Base-by-base conservation (phyloP, 2,797 vertebrate genomes). In the Eidolon dupreanum region DNA sequence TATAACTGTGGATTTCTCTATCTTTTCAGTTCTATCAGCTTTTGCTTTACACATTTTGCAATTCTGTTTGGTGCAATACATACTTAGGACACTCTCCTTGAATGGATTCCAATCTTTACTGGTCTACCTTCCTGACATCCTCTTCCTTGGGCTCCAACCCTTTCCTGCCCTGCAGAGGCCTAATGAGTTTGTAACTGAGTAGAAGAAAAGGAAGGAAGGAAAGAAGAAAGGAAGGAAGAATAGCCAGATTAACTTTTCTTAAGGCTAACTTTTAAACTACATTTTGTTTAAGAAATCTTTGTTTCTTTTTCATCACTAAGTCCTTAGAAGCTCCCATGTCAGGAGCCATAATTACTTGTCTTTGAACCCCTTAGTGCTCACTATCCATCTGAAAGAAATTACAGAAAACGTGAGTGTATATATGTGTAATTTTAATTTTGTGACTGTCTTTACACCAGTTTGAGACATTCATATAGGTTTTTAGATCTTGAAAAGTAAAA, bases 401-500 rank as follows among this genome's bases (percentile, higher is more conserved):
- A 61, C 36, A 90, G 57, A 75, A 41, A 53, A 7, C 41, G 38
- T 36, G 75, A 65, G 33, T 71, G 9, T 53, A 46, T 24, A 24
- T 12, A 16, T 49, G 3, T 77, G 10, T 78, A 7, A n/a, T 13
- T 41, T 88, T 92, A 92, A 53, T 77, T 79, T 73, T 22, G 2
- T 59, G 16, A 26, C 15, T 73, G 26, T 71, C 43, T 92, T 84
- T 24, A 19, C 8, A 70, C 5, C 33, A 88, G 49, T 59, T 74
- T 59, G 33, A 93, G 1, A 43, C 31, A 49, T 77, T 38, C n/a
- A 12, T 51, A 53, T 8, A 94, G 66, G 46, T 71, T 88, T 95
- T 75, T 51, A 82, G 36, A 71, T 84, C 59, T 88, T 74, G 31
- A 96, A 75, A 20, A 95, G 88, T 16, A 71, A 83, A 79, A 55